Conservation (phyloP, 2,797 vertebrate species). For the Schizopygopsis malacanthus region DNA sequence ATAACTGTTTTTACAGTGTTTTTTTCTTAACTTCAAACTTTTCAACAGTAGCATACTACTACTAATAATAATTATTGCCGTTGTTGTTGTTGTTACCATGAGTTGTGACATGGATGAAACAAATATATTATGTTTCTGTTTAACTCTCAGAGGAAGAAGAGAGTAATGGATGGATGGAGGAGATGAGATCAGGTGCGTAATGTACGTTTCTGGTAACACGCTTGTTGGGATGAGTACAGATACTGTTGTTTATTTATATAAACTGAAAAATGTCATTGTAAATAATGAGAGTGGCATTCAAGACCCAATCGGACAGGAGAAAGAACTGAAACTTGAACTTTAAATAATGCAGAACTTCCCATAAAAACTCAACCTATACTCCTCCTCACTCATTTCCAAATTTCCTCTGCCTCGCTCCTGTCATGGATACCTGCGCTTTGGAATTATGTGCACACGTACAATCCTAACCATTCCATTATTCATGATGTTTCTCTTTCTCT, state of each 20-base stretch:
- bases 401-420: background rate
- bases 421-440: background rate
- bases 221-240: constrained; percentile 31
- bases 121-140: constrained; percentile 7
- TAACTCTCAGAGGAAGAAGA: constrained; percentile 14
- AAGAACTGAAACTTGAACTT: constrained; percentile 37
- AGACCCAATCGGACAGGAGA: constrained; percentile 19
- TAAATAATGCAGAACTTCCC: constrained; percentile 29
- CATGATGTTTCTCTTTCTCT: constrained; percentile 27
- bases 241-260: constrained; percentile 52
- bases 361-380: background rate
- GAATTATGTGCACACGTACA: constrained; percentile 1
- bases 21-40: background rate
- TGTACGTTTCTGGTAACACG: constrained; percentile 24
- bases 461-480: constrained; percentile 41
- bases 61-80: background rate
- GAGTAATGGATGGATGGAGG: constrained; percentile 23
- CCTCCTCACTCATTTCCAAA: background rate
- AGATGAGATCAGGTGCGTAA: constrained; percentile 43
- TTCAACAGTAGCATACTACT: background rate
- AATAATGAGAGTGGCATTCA: constrained; percentile 47
- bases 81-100: background rate
- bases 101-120: background rate
- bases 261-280: constrained; percentile 52
- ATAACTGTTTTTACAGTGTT: no score